Percentiles rank a stretch among this genome's conserved stretches.
Evolutionary conservation across 2,888 invertebrate genomes (phyloP).

Genomic region (Halictus quadricinctus): DNA sequence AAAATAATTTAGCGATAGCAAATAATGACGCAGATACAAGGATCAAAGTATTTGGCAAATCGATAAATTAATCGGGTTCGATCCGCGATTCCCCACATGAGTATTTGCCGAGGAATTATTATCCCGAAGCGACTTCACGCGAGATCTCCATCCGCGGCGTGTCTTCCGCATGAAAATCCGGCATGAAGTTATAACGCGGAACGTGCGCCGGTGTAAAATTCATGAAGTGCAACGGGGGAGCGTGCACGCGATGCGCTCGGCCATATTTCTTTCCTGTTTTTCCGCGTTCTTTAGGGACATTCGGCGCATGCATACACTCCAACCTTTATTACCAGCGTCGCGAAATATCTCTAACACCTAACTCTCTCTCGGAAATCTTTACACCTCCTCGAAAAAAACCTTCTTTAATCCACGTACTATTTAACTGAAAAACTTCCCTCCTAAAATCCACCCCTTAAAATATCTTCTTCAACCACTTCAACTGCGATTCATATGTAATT

Average conservation of each 20-base stretch:
- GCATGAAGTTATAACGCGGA: constrained; percentile 39
- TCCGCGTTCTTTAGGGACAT: constrained; percentile 34
- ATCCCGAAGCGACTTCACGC: neutral
- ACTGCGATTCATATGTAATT: neutral
- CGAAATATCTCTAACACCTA: constrained; percentile 6
- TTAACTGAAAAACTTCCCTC: neutral
- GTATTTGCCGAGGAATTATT: neutral
- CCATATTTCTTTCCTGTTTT: constrained; percentile 43
- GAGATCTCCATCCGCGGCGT: neutral
- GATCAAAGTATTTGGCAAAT: neutral
- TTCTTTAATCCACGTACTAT: neutral
- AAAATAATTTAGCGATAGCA: too few relatives aligned
- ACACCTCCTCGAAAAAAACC: neutral
- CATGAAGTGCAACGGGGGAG: constrained; percentile 37
- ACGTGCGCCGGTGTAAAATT: constrained; percentile 45
- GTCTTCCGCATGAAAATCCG: constrained; percentile 40
- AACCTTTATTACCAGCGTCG: constrained; percentile 30
- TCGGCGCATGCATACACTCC: constrained; percentile 11
- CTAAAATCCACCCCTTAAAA: neutral
- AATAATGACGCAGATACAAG: too few relatives aligned
- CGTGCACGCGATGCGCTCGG: constrained; percentile 27
- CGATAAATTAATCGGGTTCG: neutral
- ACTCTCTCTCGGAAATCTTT: constrained; percentile 12
- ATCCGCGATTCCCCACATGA: neutral
- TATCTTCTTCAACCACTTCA: neutral